phyloP scores from a whole-genome alignment of 2,113 vertebrate genomes.

The Neopipo cinnamomea region DNA sequence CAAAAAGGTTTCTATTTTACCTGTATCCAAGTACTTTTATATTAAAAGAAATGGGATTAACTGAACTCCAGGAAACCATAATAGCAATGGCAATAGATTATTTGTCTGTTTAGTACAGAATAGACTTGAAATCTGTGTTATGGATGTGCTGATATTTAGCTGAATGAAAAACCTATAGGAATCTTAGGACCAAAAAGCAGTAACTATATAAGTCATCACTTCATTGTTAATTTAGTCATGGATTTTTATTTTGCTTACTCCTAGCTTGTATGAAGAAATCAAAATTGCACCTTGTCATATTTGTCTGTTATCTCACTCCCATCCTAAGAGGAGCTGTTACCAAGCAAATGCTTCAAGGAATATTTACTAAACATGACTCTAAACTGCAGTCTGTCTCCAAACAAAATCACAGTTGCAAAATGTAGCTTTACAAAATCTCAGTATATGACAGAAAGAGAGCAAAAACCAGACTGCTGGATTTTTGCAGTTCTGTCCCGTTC shows the following conservation, averaged over 20 bases:
- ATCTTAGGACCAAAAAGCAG: neutral
- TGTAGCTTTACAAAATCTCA: neutral
- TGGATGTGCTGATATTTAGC: neutral
- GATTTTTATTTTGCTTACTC: conserved; percentile 6
- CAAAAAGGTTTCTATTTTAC: neutral
- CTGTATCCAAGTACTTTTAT: neutral
- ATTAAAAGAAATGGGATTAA: neutral
- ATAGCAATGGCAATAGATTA: neutral
- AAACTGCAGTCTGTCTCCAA: neutral
- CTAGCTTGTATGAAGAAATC: neutral
- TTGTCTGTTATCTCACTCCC: neutral
- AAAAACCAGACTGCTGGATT: neutral
- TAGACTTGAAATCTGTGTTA: neutral
- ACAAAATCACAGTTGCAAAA: neutral
- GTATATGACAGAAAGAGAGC: neutral
- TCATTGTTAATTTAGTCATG: neutral
- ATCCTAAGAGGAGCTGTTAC: neutral
- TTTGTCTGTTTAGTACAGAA: neutral
- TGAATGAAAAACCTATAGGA: neutral
- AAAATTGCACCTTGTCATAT: neutral
- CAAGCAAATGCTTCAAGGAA: neutral
- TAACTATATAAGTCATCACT: neutral
- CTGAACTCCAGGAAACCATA: neutral
- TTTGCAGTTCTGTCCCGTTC: neutral
- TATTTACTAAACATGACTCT: neutral